Conservation (phyloP, 2,888 invertebrate species). For the Junonia oenone region DNA sequence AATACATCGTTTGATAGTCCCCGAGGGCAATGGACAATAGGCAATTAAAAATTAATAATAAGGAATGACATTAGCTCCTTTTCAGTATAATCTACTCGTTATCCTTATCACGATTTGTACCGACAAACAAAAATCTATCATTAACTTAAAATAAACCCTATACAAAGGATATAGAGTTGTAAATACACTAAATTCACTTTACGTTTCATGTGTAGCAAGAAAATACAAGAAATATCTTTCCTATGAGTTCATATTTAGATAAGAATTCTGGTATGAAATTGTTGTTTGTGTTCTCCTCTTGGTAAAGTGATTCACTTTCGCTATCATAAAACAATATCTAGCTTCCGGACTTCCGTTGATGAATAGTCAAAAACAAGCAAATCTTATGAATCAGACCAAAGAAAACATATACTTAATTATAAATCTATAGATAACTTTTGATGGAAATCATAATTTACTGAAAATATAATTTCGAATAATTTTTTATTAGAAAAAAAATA, state of each 20-base stretch:
- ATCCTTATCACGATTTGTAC: constrained; percentile 16
- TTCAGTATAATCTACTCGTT: background rate
- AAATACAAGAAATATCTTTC: constrained; percentile 6
- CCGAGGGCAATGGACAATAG: constrained; percentile 23
- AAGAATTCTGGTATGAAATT: background rate
- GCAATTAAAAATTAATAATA: constrained; percentile 25
- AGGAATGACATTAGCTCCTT: constrained; percentile 16
- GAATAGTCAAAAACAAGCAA: background rate
- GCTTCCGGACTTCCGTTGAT: background rate
- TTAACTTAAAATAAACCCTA: background rate
- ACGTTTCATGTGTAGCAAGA: background rate
- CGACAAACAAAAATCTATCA: background rate
- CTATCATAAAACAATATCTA: background rate
- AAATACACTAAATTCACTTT: background rate
- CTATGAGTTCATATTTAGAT: constrained; percentile 18
- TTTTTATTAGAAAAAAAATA: too few species aligned
- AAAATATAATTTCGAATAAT: too few species aligned
- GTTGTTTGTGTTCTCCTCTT: background rate
- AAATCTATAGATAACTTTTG: too few species aligned
- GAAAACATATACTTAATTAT: too few species aligned
- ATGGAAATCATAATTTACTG: too few species aligned
- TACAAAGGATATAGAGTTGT: background rate
- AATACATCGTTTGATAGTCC: constrained; percentile 6
- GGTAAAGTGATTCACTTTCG: background rate
- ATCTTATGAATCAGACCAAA: background rate